Evolutionary conservation across 2,113 vertebrate genomes (phyloP).

Genomic region (Ceyx cyanopectus): DNA sequence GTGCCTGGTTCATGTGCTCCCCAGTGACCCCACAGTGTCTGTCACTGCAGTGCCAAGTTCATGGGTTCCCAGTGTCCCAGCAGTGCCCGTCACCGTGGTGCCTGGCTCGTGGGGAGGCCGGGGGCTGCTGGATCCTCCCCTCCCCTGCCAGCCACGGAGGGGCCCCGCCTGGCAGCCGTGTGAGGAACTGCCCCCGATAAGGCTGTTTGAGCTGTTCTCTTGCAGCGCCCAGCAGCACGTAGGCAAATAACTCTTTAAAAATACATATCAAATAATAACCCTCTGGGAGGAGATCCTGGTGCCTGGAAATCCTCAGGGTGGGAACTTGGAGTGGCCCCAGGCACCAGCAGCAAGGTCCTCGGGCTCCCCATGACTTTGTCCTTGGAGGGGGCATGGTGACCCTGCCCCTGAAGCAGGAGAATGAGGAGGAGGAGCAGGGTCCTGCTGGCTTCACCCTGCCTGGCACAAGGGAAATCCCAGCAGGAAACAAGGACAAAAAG

Average conservation of each 20-base stretch:
- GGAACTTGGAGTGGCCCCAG: background rate
- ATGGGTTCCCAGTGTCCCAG: too few relatives aligned
- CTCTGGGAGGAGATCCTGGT: background rate
- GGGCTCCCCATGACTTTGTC: background rate
- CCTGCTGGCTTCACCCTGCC: background rate
- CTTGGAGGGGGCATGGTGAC: too few relatives aligned
- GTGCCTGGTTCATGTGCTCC: too few relatives aligned
- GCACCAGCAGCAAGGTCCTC: fast-evolving
- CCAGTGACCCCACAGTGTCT: too few relatives aligned
- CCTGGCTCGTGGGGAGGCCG: background rate
- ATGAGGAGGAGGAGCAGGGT: fast-evolving
- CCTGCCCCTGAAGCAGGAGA: fast-evolving
- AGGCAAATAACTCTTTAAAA: background rate
- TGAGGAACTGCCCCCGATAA: slow-evolving; percentile 1
- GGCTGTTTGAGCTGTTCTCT: background rate
- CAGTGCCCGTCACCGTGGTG: background rate
- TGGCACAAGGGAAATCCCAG: fast-evolving
- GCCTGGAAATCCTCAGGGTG: background rate
- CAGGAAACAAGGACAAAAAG: background rate
- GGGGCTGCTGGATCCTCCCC: background rate
- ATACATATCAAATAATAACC: background rate
- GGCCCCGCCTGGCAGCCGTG: background rate
- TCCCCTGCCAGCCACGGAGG: background rate
- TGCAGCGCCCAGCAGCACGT: background rate
- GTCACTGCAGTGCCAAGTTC: too few relatives aligned